Base-by-base conservation (phyloP, 1,140 invertebrate genomes). In the Cydia strobilella region DNA sequence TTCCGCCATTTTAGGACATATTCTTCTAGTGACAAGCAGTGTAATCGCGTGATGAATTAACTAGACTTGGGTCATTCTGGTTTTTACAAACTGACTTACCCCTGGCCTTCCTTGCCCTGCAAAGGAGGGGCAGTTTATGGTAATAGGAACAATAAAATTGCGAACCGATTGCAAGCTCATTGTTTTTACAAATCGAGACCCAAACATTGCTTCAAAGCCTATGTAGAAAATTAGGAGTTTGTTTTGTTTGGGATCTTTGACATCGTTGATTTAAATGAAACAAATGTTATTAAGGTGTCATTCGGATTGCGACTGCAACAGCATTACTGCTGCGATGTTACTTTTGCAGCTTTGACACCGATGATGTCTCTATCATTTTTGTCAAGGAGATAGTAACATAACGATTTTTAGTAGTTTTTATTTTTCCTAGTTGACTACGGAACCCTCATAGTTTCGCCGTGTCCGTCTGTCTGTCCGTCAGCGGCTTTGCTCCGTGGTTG, bases 141-240 rank as follows among this genome's bases (percentile, higher is more conserved):
- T 59, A 23, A 59, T 59, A 12, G 54, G 18, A 59, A 59, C 54
- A 59, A 59, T n/a, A n/a, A n/a, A n/a, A n/a, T 59, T 23, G 20
- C 20, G 20, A 23, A 59, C 54, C 54, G 54, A 20, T 23, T 59
- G 54, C 9, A 12, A 59, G 1, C n/a, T 12, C 4, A 12, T 23
- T 59, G 54, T 59, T 59, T n/a, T 59, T 23, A 59, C 20, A 59
- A 59, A 59, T 59, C 2, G 18, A 20, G 51, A 59, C 51, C 18
- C 18, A n/a, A 59, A n/a, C n/a, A 59, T 59, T 59, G 6, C 7
- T 10, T 59, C 2, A 59, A 15, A 10, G 54, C 54, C 54, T 23
- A 59, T n/a, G 18, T 25, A 31, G 5, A 3, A 59, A 59, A 59
- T 51, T 51, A n/a, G 48, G n/a, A 13, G 45, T 15, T 13, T 15